These are phyloP conservation scores for Tiliacea citrago DNA, from an alignment of 2,888 invertebrate species.

Conservation along the genomic window DNA sequence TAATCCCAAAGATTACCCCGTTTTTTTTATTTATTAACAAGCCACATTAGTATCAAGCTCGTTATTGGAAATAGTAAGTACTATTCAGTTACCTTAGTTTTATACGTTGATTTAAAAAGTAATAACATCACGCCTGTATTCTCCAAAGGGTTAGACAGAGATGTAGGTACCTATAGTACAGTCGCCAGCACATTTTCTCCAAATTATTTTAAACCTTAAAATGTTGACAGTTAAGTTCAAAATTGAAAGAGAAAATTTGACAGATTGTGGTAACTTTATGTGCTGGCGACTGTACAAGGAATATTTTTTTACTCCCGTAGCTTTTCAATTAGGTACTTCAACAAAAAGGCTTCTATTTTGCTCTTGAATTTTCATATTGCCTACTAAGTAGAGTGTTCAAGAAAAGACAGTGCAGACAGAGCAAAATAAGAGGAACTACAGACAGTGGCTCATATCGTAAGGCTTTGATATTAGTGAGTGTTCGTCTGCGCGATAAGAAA, in stretches of 20 bases:
- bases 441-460: conserved; percentile 58
- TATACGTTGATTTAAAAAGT: not conserved
- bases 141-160: too few relatives aligned
- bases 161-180: too few relatives aligned
- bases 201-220: too few relatives aligned
- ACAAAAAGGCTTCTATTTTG: not conserved
- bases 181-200: too few relatives aligned
- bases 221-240: too few relatives aligned
- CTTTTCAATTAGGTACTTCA: not conserved
- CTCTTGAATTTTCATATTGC: conserved; percentile 12
- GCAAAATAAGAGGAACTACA: conserved; percentile 50
- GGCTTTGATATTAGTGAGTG: conserved; percentile 75
- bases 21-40: too few relatives aligned
- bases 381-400: not conserved
- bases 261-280: too few relatives aligned
- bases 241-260: too few relatives aligned
- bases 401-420: not conserved
- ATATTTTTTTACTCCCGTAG: not conserved
- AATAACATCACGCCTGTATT: too few relatives aligned
- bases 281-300: not conserved
- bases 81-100: not conserved
- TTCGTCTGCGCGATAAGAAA: conserved; percentile 82
- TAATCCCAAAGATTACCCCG: too few relatives aligned
- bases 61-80: not conserved
- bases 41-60: not conserved